These are phyloP conservation scores for Rutpela maculata DNA, from an alignment of 2,888 invertebrate genomes.

Conservation along the genomic window DNA sequence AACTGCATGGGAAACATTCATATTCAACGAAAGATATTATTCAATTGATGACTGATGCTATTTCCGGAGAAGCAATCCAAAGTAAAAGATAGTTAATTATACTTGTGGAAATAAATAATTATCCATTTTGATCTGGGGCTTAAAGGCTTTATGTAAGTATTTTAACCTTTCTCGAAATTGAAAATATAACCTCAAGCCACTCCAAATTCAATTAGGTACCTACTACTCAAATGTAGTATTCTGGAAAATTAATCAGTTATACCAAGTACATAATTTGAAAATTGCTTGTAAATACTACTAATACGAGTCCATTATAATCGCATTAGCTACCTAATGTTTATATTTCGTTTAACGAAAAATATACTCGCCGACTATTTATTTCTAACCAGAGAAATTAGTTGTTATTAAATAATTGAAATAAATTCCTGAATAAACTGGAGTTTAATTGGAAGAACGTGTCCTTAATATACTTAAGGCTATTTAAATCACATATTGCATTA, in stretches of 20 bases:
- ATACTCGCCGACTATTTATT: neutral
- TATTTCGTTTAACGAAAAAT: neutral
- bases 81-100: too few relatives aligned
- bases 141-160: too few relatives aligned
- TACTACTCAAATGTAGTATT: neutral
- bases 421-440: slow-evolving; percentile 7
- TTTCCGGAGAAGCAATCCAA: too few relatives aligned
- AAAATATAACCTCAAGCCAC: neutral
- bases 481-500: slow-evolving; percentile 2
- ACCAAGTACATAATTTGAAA: neutral
- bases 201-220: neutral
- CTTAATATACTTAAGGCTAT: neutral
- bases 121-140: too few relatives aligned
- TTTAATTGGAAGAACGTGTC: slow-evolving; percentile 8
- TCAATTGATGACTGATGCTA: too few relatives aligned
- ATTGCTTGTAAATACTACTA: neutral
- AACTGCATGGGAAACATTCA: too few relatives aligned
- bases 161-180: too few relatives aligned
- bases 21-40: too few relatives aligned
- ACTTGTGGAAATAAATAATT: too few relatives aligned
- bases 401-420: slow-evolving; percentile 15
- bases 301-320: neutral
- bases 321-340: neutral
- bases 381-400: neutral
- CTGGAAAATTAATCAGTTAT: neutral